Base-by-base conservation (phyloP, 2,113 vertebrate species). In the Chionodraco myersi region DNA sequence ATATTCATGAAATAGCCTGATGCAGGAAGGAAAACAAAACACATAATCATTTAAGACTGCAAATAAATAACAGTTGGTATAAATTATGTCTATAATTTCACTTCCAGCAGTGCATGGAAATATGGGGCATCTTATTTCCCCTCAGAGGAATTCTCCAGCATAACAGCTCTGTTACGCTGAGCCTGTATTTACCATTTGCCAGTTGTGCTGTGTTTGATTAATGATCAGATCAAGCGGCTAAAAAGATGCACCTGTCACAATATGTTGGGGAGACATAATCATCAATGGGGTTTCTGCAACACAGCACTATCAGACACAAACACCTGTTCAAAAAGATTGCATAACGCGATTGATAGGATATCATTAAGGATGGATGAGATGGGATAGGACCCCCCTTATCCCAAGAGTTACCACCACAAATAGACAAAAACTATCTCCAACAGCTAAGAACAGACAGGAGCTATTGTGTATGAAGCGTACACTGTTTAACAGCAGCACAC, bases 401-500 rank as follows among this genome's bases (percentile, higher is more conserved):
- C 10, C 12, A 48, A 59, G 34, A 15, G 14, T 64, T 47, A 3
- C 23, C 41, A 30, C 30, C 30, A 30, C 30, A 30, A 30, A 30
- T 41, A 41, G 36, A 41, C 36, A 7, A 41, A 41, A 41, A 41
- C 34, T 13, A 53, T 9, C 34, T 44, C 13, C 3, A 1, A 61
- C 34, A 58, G 48, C 75, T 71, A 54, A 79, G 34, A 74, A 56
- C 59, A 23, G n/a, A 54, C 30, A 48, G 44, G 15, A 26, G 51
- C 59, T 71, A 49, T 34, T 80, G 26, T 75, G 58, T 70, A 57
- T 56, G 68, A 4, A 7, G 36, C 65, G 44, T 26, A 64, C 5
- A 53, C 23, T 71, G 67, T 83, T 53, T 73, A 75, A 60, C 36
- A 41, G 36, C 36, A 6, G 36, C 36, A 41, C 36, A 41, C 36